Conservation (phyloP, 2,888 invertebrate genomes). For the Pyrrhosoma nymphula region DNA sequence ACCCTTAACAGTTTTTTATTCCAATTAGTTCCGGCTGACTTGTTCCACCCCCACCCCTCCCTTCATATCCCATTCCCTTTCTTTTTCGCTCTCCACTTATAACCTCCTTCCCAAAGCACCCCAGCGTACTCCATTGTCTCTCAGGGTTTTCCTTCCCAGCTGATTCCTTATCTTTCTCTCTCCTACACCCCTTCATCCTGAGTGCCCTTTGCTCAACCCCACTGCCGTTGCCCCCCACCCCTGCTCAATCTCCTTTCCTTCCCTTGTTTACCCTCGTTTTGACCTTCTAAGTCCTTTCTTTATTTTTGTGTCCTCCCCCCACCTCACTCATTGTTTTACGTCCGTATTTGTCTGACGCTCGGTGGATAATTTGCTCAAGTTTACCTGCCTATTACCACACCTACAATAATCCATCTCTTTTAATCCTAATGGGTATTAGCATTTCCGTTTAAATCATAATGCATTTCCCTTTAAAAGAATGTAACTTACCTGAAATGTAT, state of each 20-base stretch:
- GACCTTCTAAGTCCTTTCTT: slow-evolving; percentile 12
- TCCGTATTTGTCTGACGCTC: neutral
- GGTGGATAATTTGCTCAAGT: neutral
- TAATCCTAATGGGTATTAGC: neutral
- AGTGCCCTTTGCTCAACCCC: neutral
- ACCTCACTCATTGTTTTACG: neutral
- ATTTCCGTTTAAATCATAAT: no score
- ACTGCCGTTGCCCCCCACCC: neutral
- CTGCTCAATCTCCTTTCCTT: neutral
- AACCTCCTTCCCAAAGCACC: neutral
- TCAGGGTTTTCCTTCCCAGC: neutral
- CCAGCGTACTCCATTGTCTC: neutral
- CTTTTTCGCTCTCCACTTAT: neutral
- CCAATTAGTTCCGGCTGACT: slow-evolving; percentile 51
- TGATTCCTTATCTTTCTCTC: neutral
- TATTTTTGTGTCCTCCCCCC: neutral
- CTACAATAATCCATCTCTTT: neutral
- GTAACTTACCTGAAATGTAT: no score
- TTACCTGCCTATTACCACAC: neutral
- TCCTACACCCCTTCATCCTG: neutral
- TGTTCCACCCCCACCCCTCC: neutral
- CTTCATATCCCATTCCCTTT: slow-evolving; percentile 20
- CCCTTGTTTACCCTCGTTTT: slow-evolving; percentile 1
- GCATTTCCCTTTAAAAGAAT: no score
- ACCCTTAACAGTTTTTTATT: neutral